Evolutionary conservation across 2,797 vertebrate genomes (phyloP), one percentile per base, ranked within the genome.

Genomic region (Sebastes nivosus): DNA sequence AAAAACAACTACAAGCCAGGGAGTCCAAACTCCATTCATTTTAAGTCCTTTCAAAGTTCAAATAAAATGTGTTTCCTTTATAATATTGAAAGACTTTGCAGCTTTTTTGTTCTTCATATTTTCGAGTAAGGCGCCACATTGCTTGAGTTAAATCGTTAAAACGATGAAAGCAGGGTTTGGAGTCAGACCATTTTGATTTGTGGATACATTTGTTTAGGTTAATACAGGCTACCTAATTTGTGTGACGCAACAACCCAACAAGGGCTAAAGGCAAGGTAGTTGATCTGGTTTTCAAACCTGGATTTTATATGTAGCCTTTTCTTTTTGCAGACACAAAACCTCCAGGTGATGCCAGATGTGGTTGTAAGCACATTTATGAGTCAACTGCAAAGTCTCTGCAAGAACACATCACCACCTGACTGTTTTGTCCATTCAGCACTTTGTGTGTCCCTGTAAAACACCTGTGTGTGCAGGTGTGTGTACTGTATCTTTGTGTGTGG

Each of bases 401-500:
- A 72, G 34, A 81, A 63, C 71, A 54, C 65, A 77, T 77, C 64
- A 74, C 46, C 12, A 5, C 27, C 29, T 59, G 24, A 72, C 69
- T 59, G 65, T 85, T 92, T 67, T 86, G 81, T 84, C 46, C 32
- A 77, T 16, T 88, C 92, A 91, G 90, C 91, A 87, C 27, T 30
- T 38, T 81, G 32, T 14, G 32, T 71, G 76, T 80, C 75, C 34
- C 73, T 73, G 52, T 73, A 16, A 88, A 83, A 69, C 84, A 88
- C 81, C 80, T 89, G 87, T 70, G 55, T 52, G 32, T 63, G 79
- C 83, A 84, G 68, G n/a, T 52, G 34, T n/a, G 14, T n/a, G n/a
- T n/a, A 20, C 30, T 66, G 30, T 29, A 14, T 58, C 36, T 81
- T 20, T 67, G 50, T 78, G 18, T 72, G 73, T 65, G 71, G 71